Evolutionary conservation across 2,797 vertebrate species (phyloP).

Genomic region (Melanotaenia trifasciata): DNA sequence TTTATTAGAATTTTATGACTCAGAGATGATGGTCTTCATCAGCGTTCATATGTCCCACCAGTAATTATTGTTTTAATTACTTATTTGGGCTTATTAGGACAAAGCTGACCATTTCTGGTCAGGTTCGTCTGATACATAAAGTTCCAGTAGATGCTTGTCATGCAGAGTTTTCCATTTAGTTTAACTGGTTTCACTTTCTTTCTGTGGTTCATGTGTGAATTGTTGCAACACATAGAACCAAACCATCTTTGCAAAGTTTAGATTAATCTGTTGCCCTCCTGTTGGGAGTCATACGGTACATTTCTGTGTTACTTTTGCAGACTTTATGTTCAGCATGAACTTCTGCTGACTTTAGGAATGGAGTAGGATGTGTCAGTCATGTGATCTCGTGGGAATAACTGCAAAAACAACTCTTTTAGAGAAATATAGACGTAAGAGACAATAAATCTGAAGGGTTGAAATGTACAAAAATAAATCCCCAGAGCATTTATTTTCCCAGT

Average conservation of each 20-base stretch:
- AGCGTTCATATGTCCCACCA: background rate
- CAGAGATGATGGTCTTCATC: background rate
- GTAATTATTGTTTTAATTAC: background rate
- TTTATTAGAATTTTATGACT: background rate
- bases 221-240: background rate
- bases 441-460: background rate
- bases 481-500: background rate
- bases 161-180: background rate
- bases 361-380: background rate
- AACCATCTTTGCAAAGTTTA: background rate
- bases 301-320: slow-evolving; percentile 1
- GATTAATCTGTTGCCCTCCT: background rate
- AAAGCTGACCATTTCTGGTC: background rate
- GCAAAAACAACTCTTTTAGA: background rate
- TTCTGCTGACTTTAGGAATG: background rate
- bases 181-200: background rate
- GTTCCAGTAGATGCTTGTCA: background rate
- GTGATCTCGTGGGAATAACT: background rate
- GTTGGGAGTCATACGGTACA: background rate
- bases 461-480: background rate
- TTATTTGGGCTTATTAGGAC: background rate
- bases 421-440: background rate
- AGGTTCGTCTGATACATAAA: background rate
- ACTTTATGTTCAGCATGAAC: slow-evolving; percentile 11
- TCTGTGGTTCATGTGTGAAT: background rate